Evolutionary conservation across 2,888 invertebrate genomes (phyloP).

Genomic region (Epistrophella euchroma): DNA sequence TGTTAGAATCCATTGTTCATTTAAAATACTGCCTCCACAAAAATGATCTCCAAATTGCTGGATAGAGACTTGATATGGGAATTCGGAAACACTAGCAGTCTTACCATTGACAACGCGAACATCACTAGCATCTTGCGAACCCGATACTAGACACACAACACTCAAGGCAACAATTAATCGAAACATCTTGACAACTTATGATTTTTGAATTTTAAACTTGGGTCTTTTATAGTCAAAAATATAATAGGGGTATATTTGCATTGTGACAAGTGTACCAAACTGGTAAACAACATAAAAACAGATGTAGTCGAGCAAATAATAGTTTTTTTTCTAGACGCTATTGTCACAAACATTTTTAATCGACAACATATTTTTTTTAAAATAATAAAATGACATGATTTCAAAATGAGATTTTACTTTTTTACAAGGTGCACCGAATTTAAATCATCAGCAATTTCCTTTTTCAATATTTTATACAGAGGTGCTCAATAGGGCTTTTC

Average conservation of each 20-base stretch:
- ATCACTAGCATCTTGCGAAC: neutral
- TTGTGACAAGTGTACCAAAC: neutral
- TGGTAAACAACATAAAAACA: neutral
- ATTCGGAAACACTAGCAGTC: neutral
- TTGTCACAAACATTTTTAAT: too few species aligned
- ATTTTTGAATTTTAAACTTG: neutral
- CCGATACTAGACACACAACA: neutral
- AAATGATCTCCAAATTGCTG: neutral
- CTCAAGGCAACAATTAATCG: slow-evolving; percentile 16
- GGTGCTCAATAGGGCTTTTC: too few species aligned
- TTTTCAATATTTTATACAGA: too few species aligned
- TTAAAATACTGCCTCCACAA: slow-evolving; percentile 7
- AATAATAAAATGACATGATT: too few species aligned
- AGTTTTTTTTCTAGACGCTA: neutral
- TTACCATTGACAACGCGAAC: slow-evolving; percentile 14
- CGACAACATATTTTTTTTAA: too few species aligned
- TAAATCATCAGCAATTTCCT: too few species aligned
- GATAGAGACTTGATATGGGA: neutral
- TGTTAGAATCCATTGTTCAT: neutral
- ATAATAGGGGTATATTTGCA: neutral
- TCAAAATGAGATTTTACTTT: too few species aligned
- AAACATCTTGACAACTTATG: slow-evolving; percentile 10
- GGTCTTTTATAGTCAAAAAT: neutral
- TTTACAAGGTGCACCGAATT: too few species aligned
- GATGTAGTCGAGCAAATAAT: neutral